Conservation (phyloP, 2,888 invertebrate genomes). For the Drosophila recens region DNA sequence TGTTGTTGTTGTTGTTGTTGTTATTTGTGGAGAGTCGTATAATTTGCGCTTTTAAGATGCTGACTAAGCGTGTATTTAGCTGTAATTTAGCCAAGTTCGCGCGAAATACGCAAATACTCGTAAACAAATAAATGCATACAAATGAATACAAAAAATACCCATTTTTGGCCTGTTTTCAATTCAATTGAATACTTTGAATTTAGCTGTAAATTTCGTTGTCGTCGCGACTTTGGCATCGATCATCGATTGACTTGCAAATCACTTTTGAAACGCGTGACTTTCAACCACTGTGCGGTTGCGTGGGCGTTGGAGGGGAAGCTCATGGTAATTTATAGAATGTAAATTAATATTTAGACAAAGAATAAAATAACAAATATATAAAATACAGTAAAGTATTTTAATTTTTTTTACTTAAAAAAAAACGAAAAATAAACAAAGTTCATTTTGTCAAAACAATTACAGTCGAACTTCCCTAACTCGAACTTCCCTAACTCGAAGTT, state of each 20-base stretch:
- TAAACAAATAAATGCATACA: conserved; percentile 24
- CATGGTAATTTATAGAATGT: not conserved
- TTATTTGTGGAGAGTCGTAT: conserved; percentile 35
- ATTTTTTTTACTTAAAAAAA: no score
- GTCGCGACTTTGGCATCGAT: conserved; percentile 28
- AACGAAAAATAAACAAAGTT: no score
- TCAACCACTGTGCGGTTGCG: not conserved
- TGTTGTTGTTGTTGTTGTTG: conserved; percentile 3
- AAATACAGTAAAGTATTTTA: no score
- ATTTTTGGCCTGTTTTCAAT: conserved; percentile 41
- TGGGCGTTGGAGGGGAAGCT: not conserved
- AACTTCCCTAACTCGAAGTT: no score
- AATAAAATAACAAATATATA: no score
- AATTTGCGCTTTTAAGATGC: conserved; percentile 52
- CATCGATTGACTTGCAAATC: conserved; percentile 67
- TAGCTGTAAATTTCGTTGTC: conserved; percentile 35
- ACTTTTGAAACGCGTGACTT: conserved; percentile 43
- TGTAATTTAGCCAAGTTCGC: conserved; percentile 72
- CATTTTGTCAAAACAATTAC: not conserved
- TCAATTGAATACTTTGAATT: conserved; percentile 59
- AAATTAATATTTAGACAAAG: no score
- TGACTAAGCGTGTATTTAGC: conserved; percentile 67
- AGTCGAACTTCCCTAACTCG: no score
- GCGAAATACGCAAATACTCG: conserved; percentile 43
- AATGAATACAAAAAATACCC: conserved; percentile 34